Evolutionary conservation across 2,113 vertebrate genomes (phyloP).

Genomic region (Gobio gobio): DNA sequence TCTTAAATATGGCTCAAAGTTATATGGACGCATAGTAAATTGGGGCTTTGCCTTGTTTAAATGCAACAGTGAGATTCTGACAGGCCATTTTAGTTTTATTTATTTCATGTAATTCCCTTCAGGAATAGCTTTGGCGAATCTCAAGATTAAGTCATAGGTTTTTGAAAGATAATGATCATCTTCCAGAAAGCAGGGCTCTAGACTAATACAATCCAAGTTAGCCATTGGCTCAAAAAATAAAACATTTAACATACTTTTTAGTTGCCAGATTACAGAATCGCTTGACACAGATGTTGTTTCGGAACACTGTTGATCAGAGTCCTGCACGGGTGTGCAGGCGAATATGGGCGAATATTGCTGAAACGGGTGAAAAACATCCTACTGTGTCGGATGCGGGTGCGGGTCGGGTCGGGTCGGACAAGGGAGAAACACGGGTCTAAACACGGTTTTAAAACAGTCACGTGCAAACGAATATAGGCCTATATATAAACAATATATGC

Average conservation of each 20-base stretch:
- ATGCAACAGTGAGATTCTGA: slow-evolving; percentile 13
- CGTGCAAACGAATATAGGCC: no score
- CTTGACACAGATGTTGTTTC: background rate
- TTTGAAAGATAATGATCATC: background rate
- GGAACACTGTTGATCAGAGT: background rate
- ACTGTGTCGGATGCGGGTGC: no score
- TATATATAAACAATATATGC: no score
- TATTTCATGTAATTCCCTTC: slow-evolving; percentile 45
- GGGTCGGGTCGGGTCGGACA: no score
- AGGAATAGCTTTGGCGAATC: slow-evolving; percentile 45
- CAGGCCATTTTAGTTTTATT: slow-evolving; percentile 5
- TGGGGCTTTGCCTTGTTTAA: slow-evolving; percentile 32
- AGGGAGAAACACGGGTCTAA: no score
- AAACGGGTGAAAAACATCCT: no score
- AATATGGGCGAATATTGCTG: no score
- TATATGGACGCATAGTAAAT: slow-evolving; percentile 19
- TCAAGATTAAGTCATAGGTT: slow-evolving; percentile 49
- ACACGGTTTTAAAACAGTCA: no score
- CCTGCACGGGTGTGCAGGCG: no score
- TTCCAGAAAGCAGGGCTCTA: background rate
- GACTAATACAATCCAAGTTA: background rate
- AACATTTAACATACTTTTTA: background rate
- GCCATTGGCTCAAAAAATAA: background rate
- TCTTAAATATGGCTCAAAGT: slow-evolving; percentile 13
- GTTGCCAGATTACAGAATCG: background rate